Evolutionary conservation across 2,888 invertebrate genomes (phyloP).

Genomic region (Elmis aenea): DNA sequence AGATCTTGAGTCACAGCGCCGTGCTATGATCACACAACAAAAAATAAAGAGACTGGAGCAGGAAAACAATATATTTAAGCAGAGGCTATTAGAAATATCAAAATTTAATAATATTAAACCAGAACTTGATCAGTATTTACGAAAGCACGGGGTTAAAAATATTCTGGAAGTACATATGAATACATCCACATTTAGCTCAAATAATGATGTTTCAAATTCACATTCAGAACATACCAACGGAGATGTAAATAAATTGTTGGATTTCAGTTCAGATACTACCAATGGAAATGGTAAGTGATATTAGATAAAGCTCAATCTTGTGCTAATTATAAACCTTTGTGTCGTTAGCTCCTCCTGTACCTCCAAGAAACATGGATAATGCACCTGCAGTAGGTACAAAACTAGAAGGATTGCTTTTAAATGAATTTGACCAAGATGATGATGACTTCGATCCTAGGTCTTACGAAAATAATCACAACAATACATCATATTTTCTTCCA

Average conservation of each 20-base stretch:
- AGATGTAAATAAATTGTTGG: constrained; percentile 31
- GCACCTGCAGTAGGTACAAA: constrained; percentile 65
- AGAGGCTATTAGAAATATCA: constrained; percentile 67
- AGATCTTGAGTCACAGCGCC: constrained; percentile 80
- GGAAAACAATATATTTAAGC: constrained; percentile 79
- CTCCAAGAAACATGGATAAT: constrained; percentile 48
- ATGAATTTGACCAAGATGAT: constrained; percentile 74
- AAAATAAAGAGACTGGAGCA: constrained; percentile 83
- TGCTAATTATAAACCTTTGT: too few species aligned
- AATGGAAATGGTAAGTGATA: constrained; percentile 37
- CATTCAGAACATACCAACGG: constrained; percentile 25
- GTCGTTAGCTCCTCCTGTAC: constrained; percentile 46
- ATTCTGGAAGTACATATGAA: constrained; percentile 47
- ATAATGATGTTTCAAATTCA: constrained; percentile 15
- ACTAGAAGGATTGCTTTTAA: constrained; percentile 69
- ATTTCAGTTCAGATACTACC: constrained; percentile 34
- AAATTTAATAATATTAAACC: constrained; percentile 49
- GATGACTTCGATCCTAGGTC: constrained; percentile 85
- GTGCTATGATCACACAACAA: constrained; percentile 71
- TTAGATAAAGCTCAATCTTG: too few species aligned
- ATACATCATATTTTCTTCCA: constrained; percentile 36
- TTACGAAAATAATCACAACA: constrained; percentile 58
- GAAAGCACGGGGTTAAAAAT: constrained; percentile 50
- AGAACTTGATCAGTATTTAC: constrained; percentile 51
- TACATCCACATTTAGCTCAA: constrained; percentile 39